Evolutionary conservation across 1,140 invertebrate genomes (phyloP).

Genomic region (Zaprionus africanus): DNA sequence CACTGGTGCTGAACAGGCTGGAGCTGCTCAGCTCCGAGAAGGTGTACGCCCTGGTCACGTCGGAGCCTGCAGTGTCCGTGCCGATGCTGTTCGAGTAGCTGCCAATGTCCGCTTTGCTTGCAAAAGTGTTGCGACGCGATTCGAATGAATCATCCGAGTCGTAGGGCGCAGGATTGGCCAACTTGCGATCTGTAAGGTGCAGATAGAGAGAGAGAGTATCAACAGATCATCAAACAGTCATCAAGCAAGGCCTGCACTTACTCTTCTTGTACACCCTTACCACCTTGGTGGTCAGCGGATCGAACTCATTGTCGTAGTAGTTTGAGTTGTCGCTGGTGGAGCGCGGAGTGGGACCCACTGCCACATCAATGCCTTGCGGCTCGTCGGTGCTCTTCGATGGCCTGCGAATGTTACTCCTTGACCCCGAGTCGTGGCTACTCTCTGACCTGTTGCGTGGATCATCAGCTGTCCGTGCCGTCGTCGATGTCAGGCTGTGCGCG

Average conservation of each 20-base stretch:
- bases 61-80: constrained; percentile 14
- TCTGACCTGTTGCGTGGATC: neutral
- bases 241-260: constrained; percentile 32
- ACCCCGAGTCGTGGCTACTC: neutral
- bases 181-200: neutral
- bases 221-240: neutral
- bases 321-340: neutral
- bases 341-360: neutral
- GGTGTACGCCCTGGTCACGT: neutral
- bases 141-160: constrained; percentile 53
- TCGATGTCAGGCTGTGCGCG: neutral
- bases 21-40: neutral
- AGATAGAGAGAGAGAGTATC: too few relatives aligned
- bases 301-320: constrained; percentile 39
- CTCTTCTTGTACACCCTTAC: constrained; percentile 59
- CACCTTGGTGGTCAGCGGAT: constrained; percentile 56
- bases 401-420: too few relatives aligned
- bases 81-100: neutral
- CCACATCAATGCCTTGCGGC: neutral
- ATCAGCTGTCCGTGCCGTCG: neutral
- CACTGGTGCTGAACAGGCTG: neutral
- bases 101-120: neutral
- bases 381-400: too few relatives aligned
- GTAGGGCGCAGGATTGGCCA: neutral
- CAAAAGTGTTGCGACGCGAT: neutral